Base-by-base conservation (phyloP, 2,888 invertebrate species). In the Nebria salina region DNA sequence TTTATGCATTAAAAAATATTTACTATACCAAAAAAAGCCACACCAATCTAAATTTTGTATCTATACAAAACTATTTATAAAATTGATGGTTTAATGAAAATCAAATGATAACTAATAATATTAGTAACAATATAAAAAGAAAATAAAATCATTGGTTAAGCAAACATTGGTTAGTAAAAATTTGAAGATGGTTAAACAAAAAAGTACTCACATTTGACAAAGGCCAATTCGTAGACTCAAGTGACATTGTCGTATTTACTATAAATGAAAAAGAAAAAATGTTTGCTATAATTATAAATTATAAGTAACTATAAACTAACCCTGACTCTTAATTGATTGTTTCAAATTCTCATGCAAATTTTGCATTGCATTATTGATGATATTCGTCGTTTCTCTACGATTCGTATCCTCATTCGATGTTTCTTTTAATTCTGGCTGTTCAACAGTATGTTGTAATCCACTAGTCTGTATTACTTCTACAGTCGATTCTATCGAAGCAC, bases 361-460 rank as follows among this genome's bases (percentile, higher is more conserved):
- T 11, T 72, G 72, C 81, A 81, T 81, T 8, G 76, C 72, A 81
- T 76, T 76, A 41, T 76, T 81, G 25, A 81, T 81, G 15, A 81
- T 76, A 72, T 26, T 41, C 65, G 72, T 43, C 43, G 76, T 72
- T 42, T 76, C 81, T 42, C 76, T 42, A 25, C 76, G 20, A 64
- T 76, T 41, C 20, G 41, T 25, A 75, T 25, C 54, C 25, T 70
- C 70, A 54, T 7, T 54, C 11, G 13, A 54, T 13, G 54, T 54
- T 11, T 54, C 54, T 54, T 1, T 8, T 54, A 54, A 54, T 54
- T 54, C 54, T 54, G 54, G 54, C 54, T 54, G 54, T 54, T 54
- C 54, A 54, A 54, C 54, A 54, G 54, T 54, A 6, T 54, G 54
- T 54, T 54, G 54, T 13, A 54, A 11, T 6, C 54, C 54, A 54